Percentiles rank a stretch among this genome's conserved stretches.
These are phyloP conservation scores for Myripristis murdjan DNA, from an alignment of 2,797 vertebrate genomes.

Conservation along the genomic window DNA sequence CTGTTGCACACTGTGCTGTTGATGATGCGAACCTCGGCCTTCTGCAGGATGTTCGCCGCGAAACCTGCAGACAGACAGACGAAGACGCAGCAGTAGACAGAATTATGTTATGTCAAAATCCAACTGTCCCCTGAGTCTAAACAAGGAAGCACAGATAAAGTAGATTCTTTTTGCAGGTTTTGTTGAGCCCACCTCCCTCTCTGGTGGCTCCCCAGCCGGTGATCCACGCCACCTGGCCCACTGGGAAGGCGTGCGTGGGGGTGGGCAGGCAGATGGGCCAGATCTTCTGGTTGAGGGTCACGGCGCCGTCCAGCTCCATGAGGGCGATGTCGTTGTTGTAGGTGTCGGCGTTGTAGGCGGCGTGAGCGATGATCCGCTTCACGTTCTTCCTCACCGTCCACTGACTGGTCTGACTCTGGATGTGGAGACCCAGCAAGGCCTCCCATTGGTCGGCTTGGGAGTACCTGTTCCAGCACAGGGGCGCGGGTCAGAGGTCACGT, in stretches of 20 bases:
- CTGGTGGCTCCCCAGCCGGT: slow-evolving; percentile 93
- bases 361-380: slow-evolving; percentile 86
- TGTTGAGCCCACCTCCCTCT: slow-evolving; percentile 89
- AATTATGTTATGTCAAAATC: too few relatives aligned
- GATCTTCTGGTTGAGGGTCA: slow-evolving; percentile 84
- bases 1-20: slow-evolving; percentile 88
- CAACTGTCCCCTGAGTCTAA: too few relatives aligned
- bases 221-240: slow-evolving; percentile 90
- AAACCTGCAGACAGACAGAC: neutral
- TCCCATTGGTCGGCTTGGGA: slow-evolving; percentile 85
- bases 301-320: slow-evolving; percentile 87
- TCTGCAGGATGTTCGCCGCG: slow-evolving; percentile 88
- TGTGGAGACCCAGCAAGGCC: slow-evolving; percentile 89
- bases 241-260: slow-evolving; percentile 81
- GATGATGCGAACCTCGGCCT: slow-evolving; percentile 92
- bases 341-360: slow-evolving; percentile 80
- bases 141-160: too few relatives aligned
- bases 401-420: slow-evolving; percentile 77
- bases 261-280: slow-evolving; percentile 93
- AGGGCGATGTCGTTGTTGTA: slow-evolving; percentile 92
- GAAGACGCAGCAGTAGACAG: too few relatives aligned
- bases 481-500: neutral
- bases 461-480: slow-evolving; percentile 78
- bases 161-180: too few relatives aligned
- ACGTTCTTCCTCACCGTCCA: slow-evolving; percentile 82